Percentiles rank a stretch among this genome's conserved stretches.
Evolutionary conservation across 2,797 vertebrate genomes (phyloP).

Genomic region (Philypnodon macrostomus): DNA sequence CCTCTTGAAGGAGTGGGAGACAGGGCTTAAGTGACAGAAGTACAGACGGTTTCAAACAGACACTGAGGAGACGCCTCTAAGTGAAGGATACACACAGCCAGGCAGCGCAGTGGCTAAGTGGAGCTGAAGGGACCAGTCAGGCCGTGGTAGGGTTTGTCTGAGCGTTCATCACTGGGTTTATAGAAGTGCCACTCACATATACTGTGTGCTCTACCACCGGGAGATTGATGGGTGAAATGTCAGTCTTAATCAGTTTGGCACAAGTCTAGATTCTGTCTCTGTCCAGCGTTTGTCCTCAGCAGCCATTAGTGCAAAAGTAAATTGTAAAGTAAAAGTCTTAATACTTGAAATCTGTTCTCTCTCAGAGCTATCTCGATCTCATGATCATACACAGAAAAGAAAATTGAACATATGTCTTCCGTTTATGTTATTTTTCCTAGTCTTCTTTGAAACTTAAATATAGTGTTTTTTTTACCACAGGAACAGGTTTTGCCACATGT

Average conservation of each 20-base stretch:
- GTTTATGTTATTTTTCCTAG: no score
- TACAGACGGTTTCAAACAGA: slow-evolving; percentile 68
- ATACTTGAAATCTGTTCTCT: neutral
- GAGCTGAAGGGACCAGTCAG: slow-evolving; percentile 91
- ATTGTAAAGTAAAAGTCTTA: slow-evolving; percentile 17
- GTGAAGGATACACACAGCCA: slow-evolving; percentile 54
- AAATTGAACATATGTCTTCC: no score
- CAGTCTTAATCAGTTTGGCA: slow-evolving; percentile 73
- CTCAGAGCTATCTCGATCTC: neutral
- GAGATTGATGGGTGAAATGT: slow-evolving; percentile 54
- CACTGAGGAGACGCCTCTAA: slow-evolving; percentile 56
- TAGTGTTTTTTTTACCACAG: slow-evolving; percentile 58
- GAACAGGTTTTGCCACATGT: slow-evolving; percentile 95
- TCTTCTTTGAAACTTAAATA: neutral
- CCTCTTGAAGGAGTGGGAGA: slow-evolving; percentile 47
- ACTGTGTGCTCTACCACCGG: slow-evolving; percentile 17
- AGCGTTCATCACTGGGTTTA: slow-evolving; percentile 94
- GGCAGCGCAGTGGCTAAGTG: slow-evolving; percentile 76
- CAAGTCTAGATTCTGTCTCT: slow-evolving; percentile 18
- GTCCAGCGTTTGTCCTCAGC: slow-evolving; percentile 14
- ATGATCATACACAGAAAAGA: neutral
- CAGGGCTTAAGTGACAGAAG: slow-evolving; percentile 66
- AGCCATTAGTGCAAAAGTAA: slow-evolving; percentile 21
- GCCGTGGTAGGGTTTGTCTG: slow-evolving; percentile 92
- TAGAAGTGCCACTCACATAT: slow-evolving; percentile 88